phyloP scores from a whole-genome alignment of 2,797 vertebrate species.

The Neosilurus mollespiculum region DNA sequence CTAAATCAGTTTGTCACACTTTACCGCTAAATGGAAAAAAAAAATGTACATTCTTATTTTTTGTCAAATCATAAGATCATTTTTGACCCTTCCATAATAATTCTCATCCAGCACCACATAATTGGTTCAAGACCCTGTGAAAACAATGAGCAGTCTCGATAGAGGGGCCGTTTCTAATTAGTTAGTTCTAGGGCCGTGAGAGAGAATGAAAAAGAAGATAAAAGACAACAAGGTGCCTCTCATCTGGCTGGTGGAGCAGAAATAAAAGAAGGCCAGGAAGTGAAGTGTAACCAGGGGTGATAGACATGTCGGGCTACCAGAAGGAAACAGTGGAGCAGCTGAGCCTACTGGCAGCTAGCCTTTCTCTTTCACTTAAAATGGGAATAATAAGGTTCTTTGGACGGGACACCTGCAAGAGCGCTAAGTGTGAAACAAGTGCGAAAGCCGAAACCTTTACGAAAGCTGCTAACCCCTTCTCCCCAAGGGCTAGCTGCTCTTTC shows the following conservation, averaged over 20 bases:
- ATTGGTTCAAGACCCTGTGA: background rate
- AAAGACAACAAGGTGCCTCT: background rate
- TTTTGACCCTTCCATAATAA: background rate
- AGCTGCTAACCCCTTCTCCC: constrained; percentile 17
- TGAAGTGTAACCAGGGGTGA: constrained; percentile 41
- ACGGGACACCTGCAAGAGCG: constrained; percentile 49
- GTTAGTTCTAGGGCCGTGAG: background rate
- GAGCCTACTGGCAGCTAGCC: constrained; percentile 31
- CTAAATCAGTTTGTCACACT: background rate
- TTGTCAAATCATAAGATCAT: background rate
- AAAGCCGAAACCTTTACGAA: constrained; percentile 42
- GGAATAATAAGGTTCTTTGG: constrained; percentile 44
- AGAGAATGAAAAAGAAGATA: background rate
- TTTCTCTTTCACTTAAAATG: constrained; percentile 37
- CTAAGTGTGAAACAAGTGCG: constrained; percentile 43
- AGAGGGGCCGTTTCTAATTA: background rate
- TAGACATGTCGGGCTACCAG: constrained; percentile 27
- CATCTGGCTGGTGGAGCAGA: background rate
- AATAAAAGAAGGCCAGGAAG: constrained; percentile 8
- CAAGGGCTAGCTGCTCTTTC: constrained; percentile 20
- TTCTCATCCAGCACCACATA: background rate
- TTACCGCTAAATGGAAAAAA: background rate
- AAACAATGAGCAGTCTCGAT: background rate
- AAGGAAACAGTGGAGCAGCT: constrained; percentile 36
- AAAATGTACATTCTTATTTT: background rate